A percentile compares a stretch with the other conserved stretches of the same genome.
These are phyloP conservation scores for Eledona agricola DNA, from an alignment of 2,888 invertebrate species.

Conservation along the genomic window DNA sequence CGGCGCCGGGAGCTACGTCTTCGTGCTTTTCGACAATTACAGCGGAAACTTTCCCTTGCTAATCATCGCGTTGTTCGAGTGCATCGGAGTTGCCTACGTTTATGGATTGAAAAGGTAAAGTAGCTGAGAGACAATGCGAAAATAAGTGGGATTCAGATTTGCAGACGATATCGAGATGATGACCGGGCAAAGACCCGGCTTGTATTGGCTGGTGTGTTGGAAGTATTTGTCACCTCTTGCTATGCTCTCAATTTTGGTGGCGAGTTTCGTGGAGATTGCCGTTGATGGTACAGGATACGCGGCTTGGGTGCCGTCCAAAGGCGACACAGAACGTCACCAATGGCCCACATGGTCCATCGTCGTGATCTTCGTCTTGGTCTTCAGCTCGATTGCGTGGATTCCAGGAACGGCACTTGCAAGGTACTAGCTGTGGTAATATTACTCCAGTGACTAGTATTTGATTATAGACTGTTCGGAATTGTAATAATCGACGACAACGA, in stretches of 20 bases:
- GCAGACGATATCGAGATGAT: constrained; percentile 94
- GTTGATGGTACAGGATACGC: constrained; percentile 85
- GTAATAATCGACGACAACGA: constrained; percentile 87
- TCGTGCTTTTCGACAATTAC: constrained; percentile 92
- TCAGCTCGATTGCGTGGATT: constrained; percentile 88
- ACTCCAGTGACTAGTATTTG: not conserved
- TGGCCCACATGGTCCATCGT: constrained; percentile 89
- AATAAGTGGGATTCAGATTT: constrained; percentile 70
- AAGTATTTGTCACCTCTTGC: constrained; percentile 90
- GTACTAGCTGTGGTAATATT: constrained; percentile 59
- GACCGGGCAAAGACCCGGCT: constrained; percentile 88
- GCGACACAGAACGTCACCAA: constrained; percentile 77
- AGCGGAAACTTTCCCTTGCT: constrained; percentile 92
- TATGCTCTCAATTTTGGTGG: constrained; percentile 85
- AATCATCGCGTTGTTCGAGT: constrained; percentile 93
- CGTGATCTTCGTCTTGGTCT: constrained; percentile 76
- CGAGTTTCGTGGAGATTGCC: constrained; percentile 83
- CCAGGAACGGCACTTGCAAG: constrained; percentile 83
- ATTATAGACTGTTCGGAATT: constrained; percentile 75
- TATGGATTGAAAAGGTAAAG: constrained; percentile 88
- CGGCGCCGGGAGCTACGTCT: constrained; percentile 92
- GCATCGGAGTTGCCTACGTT: constrained; percentile 91
- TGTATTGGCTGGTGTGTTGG: constrained; percentile 96
- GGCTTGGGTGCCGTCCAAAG: constrained; percentile 81
- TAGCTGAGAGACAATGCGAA: constrained; percentile 2